A percentile compares a stretch with the other conserved stretches of the same genome.
phyloP scores from a whole-genome alignment of 1,140 invertebrate species.

The Calycopis cecrops region DNA sequence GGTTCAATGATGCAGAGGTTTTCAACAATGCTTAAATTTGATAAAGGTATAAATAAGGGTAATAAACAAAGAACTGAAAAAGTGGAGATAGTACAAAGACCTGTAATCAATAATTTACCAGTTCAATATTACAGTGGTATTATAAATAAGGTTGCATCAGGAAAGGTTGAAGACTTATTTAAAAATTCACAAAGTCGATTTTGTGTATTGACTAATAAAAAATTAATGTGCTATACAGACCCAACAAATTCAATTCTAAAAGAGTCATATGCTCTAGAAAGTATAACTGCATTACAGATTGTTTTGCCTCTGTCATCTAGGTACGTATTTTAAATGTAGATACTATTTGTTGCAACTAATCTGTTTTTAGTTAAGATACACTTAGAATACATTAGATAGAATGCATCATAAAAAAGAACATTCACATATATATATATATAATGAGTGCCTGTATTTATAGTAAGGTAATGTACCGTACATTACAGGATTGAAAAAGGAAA shows the following conservation, averaged over 20 bases:
- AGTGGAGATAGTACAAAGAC: slow-evolving; percentile 43
- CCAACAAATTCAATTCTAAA: slow-evolving; percentile 52
- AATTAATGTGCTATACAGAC: slow-evolving; percentile 60
- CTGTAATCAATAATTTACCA: slow-evolving; percentile 38
- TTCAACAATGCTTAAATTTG: slow-evolving; percentile 53
- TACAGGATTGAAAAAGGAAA: no score
- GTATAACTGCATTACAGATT: slow-evolving; percentile 57
- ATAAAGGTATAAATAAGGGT: slow-evolving; percentile 43
- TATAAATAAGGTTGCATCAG: slow-evolving; percentile 51
- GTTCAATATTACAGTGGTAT: slow-evolving; percentile 50
- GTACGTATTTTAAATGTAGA: slow-evolving; percentile 35
- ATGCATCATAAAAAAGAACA: no score
- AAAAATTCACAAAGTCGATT: slow-evolving; percentile 55
- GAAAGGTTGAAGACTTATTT: slow-evolving; percentile 57
- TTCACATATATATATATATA: no score
- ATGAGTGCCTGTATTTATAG: no score
- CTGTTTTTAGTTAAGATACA: no score
- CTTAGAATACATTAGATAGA: no score
- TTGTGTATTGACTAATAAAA: slow-evolving; percentile 58
- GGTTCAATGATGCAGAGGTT: slow-evolving; percentile 54
- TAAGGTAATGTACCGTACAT: no score
- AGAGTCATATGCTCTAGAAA: slow-evolving; percentile 52
- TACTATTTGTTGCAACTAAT: no score
- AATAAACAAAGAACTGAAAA: slow-evolving; percentile 36
- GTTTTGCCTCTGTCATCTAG: slow-evolving; percentile 59